Base-by-base conservation (phyloP, 2,797 vertebrate species). In the Enteromius fasciolatus region DNA sequence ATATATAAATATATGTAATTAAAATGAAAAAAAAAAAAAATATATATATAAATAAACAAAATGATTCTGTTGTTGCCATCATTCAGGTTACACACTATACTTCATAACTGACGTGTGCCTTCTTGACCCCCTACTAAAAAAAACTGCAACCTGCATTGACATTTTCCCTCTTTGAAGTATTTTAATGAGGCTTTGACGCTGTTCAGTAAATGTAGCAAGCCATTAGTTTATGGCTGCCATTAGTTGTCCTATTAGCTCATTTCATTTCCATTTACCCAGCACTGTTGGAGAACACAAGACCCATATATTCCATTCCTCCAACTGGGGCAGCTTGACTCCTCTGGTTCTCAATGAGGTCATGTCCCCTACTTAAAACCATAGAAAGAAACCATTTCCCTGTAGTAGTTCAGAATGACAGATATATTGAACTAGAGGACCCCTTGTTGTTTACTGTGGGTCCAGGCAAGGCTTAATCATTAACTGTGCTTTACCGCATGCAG, bases 401-500 rank as follows among this genome's bases (percentile, higher is more conserved):
- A 75, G 31, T 23, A 64, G 75, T 50, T 17, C 12, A 80, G 39
- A 39, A 69, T 39, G 50, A 44, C 20, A 79, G 23, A 36, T 69
- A 15, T 52, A 33, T 48, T 57, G 63, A 59, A 39, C 36, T 25
- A 44, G 20, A 67, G 46, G 12, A 72, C 14, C 20, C 31, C 17
- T 14, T 46, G 6, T 25, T 82, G 75, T 66, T 81, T 77, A 52
- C 33, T 64, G 17, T 39, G 64, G 63, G 72, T 74, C 10, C 17
- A 66, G 72, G 52, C 59, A 20, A 73, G 64, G 44, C 11, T 68
- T 44, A 75, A 75, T 23, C 17, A 74, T 85, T 78, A 78, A 57
- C 36, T 50, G 11, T 39, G 46, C 41, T 50, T 4, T 50, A 25
- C 46, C 2, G 11, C 17, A 17, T 28, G 7, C 44, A 39, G 48